Base-by-base conservation (phyloP, 2,888 invertebrate genomes). In the Caenorhabditis japonica region DNA sequence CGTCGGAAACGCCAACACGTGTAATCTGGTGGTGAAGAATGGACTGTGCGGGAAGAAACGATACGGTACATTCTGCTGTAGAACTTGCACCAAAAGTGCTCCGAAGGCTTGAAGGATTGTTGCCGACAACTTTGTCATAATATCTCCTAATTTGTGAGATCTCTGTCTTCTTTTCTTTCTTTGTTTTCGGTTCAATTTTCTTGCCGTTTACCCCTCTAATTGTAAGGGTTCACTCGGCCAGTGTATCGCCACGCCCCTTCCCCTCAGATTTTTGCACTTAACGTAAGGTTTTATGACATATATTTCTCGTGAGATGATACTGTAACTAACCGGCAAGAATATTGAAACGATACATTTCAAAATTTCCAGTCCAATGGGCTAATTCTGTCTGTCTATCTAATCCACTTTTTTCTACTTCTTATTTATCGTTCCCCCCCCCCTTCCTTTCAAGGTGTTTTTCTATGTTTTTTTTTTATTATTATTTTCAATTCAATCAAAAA, bases 1-100 rank as follows among this genome's bases (percentile, higher is more conserved):
- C 23, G 23, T 36, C 25, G 83, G 83, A 34, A 81, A 62, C 39
- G 39, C 53, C 8, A 61, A 39, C 19, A 83, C 79, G 4, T 84
- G 84, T 52, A 52, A 60, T 8, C 41, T 84, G 52, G 76, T 85
- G 49, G 73, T 79, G 21, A 75, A 76, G 56, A 79, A 75, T 38
- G 78, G 79, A 2, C 75, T 86, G 15, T 86, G 86, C 62, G 49
- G 47, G 21, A 84, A 81, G 59, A 72, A 81, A 52, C 74, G 86
- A 25, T 86, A 83, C 60, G 82, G 81, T n/a, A 70, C 74, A 7
- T 80, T 75, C 78, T 85, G 85, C 75, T 85, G 85, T 58, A 46
- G 64, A 23, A 84, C 83, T 12, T 85, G 85, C 68, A 60, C 64
- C 33, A n/a, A 44, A 25, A 19, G 53, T 7, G 39, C 49, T 21